Base-by-base conservation (phyloP, 2,797 vertebrate genomes). In the Hydrophis major region DNA sequence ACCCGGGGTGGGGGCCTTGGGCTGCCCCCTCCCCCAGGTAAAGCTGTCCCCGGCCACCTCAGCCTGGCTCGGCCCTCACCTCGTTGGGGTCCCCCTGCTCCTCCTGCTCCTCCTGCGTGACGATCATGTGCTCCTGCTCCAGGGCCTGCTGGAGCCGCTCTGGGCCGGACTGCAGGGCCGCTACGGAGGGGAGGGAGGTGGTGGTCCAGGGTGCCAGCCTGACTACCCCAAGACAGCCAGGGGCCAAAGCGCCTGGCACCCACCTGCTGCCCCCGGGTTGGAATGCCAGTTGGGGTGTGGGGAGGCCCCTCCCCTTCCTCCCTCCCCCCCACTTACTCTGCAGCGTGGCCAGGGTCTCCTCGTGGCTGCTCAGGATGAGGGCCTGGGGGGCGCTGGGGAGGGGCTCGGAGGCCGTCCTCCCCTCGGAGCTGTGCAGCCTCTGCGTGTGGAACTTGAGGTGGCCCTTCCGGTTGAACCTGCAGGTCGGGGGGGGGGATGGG, bases 381-480 rank as follows among this genome's bases (percentile, higher is more conserved):
- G 99, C 98, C 96, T 99, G 98, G 89, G 96, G 60, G 27, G 63
- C 0, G 96, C 91, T 0, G 97, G 95, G 94, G 18, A 98, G 97
- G 12, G 97, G 95, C 1, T 97, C 90, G 0, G 95, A 92, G 7
- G 91, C 94, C 0, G 91, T 25, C 92, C 96, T 97, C 56, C 98
- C 97, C 37, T 99, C 98, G 0, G 98, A 98, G 94, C 97, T 98
- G 96, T 99, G 99, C 92, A 99, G 98, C 92, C 99, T 98, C 96
- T 99, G 99, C 97, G 98, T 98, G 96, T 99, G 99, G 97, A 99
- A 99, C 97, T 99, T 99, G 90, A 99, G 97, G 96, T 99, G 99
- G 16, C 99, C 99, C 0, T 99, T 99, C 42, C 99, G 98, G 96
- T 99, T 99, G 97, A 99, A 99, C 96, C 99, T 99, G 95, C 0